Conservation (phyloP, 1,140 invertebrate genomes). For the Lordiphosa mommai region DNA sequence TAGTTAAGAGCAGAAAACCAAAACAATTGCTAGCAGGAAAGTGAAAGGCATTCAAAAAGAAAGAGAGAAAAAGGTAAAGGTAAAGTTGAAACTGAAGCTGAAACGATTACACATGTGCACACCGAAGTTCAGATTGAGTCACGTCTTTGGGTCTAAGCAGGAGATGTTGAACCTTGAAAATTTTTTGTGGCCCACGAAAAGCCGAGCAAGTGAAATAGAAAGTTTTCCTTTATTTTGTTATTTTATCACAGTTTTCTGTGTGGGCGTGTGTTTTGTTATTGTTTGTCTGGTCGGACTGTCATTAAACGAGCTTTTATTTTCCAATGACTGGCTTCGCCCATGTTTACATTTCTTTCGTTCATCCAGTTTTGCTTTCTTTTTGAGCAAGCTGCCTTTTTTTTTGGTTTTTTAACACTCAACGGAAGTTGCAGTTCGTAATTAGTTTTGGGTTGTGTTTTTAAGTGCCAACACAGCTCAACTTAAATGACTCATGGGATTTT, state of each 20-base stretch:
- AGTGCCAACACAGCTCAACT: slow-evolving; percentile 9
- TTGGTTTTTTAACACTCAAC: slow-evolving; percentile 25
- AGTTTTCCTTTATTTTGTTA: slow-evolving; percentile 15
- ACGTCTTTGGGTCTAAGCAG: no score
- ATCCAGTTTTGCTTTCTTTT: slow-evolving; percentile 32
- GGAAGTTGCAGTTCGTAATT: slow-evolving; percentile 67
- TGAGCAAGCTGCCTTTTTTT: background rate
- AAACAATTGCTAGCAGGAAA: slow-evolving; percentile 66
- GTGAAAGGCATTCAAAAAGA: slow-evolving; percentile 37
- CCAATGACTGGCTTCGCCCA: slow-evolving; percentile 53
- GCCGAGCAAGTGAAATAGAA: slow-evolving; percentile 42
- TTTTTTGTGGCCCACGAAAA: slow-evolving; percentile 14
- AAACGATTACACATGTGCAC: background rate
- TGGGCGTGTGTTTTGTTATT: slow-evolving; percentile 19
- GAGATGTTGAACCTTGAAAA: slow-evolving; percentile 48
- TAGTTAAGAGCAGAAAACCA: slow-evolving; percentile 27
- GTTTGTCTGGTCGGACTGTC: slow-evolving; percentile 27
- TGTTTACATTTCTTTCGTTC: slow-evolving; percentile 16
- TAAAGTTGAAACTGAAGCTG: slow-evolving; percentile 1
- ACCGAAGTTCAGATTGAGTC: slow-evolving; percentile 13
- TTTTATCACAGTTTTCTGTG: slow-evolving; percentile 15
- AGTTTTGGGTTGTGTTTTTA: slow-evolving; percentile 35
- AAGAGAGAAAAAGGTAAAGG: background rate
- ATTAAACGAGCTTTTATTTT: slow-evolving; percentile 57
- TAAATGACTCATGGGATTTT: slow-evolving; percentile 68